Percentiles rank a stretch among this genome's conserved stretches.
phyloP scores from a whole-genome alignment of 1,140 invertebrate species.

The Sogatella furcifera region DNA sequence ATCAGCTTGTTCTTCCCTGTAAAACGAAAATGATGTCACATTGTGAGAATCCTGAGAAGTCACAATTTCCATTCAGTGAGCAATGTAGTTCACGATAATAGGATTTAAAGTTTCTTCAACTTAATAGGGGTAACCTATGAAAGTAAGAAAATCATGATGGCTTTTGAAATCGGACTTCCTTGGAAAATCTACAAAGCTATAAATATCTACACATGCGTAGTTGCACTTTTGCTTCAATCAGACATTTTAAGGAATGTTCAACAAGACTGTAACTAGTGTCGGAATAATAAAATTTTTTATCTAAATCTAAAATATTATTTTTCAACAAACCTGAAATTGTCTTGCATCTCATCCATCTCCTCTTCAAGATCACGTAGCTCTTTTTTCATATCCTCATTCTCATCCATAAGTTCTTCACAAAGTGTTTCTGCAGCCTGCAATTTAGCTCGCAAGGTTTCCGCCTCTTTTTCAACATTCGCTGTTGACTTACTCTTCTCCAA shows the following conservation, averaged over 20 bases:
- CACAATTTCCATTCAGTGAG: background rate
- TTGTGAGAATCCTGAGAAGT: background rate
- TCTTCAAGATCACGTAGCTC: conserved; percentile 87
- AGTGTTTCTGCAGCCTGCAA: conserved; percentile 74
- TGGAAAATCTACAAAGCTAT: too few relatives aligned
- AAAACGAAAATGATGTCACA: conserved; percentile 26
- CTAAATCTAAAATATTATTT: too few relatives aligned
- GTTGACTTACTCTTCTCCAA: conserved; percentile 33
- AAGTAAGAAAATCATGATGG: too few relatives aligned
- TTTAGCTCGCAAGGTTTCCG: conserved; percentile 57
- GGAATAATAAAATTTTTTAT: too few relatives aligned
- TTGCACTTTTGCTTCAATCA: too few relatives aligned
- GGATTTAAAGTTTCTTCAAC: too few relatives aligned
- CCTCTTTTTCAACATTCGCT: conserved; percentile 29
- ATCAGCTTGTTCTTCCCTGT: conserved; percentile 90
- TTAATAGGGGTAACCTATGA: too few relatives aligned
- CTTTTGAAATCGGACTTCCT: too few relatives aligned
- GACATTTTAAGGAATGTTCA: too few relatives aligned
- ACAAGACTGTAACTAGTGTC: too few relatives aligned
- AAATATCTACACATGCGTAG: too few relatives aligned
- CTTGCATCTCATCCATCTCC: conserved; percentile 97
- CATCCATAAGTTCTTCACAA: conserved; percentile 88
- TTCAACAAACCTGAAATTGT: conserved; percentile 66
- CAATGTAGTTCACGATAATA: background rate
- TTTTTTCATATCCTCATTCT: conserved; percentile 91